phyloP scores from a whole-genome alignment of 1,140 invertebrate species.

The Anoplolepis gracilipes region DNA sequence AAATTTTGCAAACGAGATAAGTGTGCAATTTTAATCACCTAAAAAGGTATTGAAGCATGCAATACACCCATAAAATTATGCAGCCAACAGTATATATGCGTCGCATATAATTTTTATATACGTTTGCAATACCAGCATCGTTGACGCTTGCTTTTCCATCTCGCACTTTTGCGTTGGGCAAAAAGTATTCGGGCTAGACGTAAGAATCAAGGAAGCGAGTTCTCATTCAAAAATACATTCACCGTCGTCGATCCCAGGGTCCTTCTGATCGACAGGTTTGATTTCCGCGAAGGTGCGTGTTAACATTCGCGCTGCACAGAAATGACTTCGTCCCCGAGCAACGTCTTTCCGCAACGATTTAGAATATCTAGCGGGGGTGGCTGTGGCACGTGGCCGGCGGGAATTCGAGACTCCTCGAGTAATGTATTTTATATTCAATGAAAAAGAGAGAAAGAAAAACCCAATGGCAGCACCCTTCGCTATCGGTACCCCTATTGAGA shows the following conservation, averaged over 20 bases:
- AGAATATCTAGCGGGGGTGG: conserved; percentile 42
- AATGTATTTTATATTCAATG: conserved; percentile 63
- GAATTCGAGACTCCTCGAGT: conserved; percentile 44
- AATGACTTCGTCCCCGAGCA: conserved; percentile 37
- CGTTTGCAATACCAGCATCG: not conserved
- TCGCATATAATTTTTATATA: not conserved
- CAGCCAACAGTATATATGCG: not conserved
- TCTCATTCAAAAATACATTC: conserved; percentile 21
- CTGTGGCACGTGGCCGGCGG: conserved; percentile 49
- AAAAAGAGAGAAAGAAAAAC: conserved; percentile 1
- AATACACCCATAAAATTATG: too few relatives aligned
- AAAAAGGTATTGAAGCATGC: too few relatives aligned
- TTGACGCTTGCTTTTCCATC: not conserved
- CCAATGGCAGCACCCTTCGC: not conserved
- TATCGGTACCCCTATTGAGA: not conserved
- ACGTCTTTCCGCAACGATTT: conserved; percentile 39
- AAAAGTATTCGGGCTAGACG: not conserved
- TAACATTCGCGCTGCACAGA: conserved; percentile 37
- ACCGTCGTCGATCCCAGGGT: conserved; percentile 4
- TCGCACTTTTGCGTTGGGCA: not conserved
- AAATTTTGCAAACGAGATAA: not conserved
- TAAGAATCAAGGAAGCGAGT: conserved; percentile 9
- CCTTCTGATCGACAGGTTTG: conserved; percentile 52
- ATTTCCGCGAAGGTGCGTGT: conserved; percentile 40
- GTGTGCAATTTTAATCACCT: not conserved